These are phyloP conservation scores for Entomobrya proxima DNA, from an alignment of 2,888 invertebrate species.

Conservation along the genomic window DNA sequence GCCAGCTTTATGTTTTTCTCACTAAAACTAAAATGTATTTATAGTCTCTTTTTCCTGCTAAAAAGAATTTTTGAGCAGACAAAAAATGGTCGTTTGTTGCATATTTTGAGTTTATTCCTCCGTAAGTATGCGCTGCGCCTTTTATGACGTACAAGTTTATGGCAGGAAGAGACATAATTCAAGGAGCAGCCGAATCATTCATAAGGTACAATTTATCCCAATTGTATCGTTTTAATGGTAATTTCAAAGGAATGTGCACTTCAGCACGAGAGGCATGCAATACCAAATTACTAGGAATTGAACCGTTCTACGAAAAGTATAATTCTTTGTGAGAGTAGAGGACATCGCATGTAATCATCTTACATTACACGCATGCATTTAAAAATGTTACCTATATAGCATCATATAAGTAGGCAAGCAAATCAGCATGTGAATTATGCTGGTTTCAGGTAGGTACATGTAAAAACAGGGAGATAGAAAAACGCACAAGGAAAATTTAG, in stretches of 20 bases:
- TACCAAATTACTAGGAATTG: neutral
- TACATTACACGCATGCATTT: no score
- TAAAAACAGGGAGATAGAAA: neutral
- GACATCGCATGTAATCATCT: no score
- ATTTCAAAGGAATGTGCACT: neutral
- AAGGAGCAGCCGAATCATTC: neutral
- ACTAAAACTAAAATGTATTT: neutral
- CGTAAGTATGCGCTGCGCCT: neutral
- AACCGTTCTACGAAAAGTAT: neutral
- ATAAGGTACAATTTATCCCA: neutral
- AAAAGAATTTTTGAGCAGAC: neutral
- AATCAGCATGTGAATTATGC: neutral
- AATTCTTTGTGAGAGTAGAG: no score
- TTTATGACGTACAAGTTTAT: constrained; percentile 15
- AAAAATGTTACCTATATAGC: no score
- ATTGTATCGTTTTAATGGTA: neutral
- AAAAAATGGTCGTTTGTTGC: neutral
- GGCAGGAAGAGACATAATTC: neutral
- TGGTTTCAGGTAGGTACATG: neutral
- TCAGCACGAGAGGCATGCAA: neutral
- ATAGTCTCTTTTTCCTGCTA: neutral
- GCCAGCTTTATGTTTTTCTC: neutral
- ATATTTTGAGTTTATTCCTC: neutral
- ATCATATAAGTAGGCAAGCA: neutral
- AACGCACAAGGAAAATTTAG: neutral